Percentiles rank a stretch among this genome's conserved stretches.
Conservation (phyloP, 92 coral and sea anemone species). For the Phenganax marumi region DNA sequence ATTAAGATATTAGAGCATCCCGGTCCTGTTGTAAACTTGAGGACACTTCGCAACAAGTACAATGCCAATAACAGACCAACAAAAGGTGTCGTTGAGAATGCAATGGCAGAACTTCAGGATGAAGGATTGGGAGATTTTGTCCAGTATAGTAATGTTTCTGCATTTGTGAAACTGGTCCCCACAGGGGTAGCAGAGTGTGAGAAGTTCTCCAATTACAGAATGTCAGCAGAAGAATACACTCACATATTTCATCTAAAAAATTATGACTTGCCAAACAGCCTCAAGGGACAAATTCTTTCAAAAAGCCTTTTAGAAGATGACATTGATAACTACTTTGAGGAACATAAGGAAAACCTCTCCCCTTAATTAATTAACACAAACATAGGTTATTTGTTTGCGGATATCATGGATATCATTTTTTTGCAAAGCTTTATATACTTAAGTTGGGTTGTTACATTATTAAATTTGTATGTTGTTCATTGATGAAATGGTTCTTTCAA, state of each 20-base stretch:
- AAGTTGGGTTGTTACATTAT: no score
- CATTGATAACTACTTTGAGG: conserved; percentile 39
- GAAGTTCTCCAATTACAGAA: conserved; percentile 37
- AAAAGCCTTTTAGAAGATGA: conserved; percentile 48
- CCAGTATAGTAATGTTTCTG: conserved; percentile 27
- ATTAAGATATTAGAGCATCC: conserved; percentile 51
- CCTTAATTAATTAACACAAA: neutral
- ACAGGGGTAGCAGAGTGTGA: conserved; percentile 36
- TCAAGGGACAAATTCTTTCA: conserved; percentile 27
- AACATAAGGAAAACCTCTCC: conserved; percentile 17
- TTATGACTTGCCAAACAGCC: conserved; percentile 44
- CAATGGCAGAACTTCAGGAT: conserved; percentile 43
- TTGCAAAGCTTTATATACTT: no score
- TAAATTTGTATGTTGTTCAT: no score
- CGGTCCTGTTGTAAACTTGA: conserved; percentile 56
- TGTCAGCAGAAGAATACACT: conserved; percentile 31
- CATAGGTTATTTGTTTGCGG: no score
- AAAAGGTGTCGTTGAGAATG: conserved; percentile 35
- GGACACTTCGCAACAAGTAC: conserved; percentile 52
- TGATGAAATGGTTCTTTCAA: no score
- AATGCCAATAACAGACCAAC: conserved; percentile 45
- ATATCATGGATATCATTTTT: no score
- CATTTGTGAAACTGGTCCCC: conserved; percentile 52
- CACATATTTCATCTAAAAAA: conserved; percentile 39
- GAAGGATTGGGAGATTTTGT: conserved; percentile 39